These are phyloP conservation scores for Oasisia sp. DNA, from an alignment of 2,888 invertebrate genomes.

Conservation along the genomic window DNA sequence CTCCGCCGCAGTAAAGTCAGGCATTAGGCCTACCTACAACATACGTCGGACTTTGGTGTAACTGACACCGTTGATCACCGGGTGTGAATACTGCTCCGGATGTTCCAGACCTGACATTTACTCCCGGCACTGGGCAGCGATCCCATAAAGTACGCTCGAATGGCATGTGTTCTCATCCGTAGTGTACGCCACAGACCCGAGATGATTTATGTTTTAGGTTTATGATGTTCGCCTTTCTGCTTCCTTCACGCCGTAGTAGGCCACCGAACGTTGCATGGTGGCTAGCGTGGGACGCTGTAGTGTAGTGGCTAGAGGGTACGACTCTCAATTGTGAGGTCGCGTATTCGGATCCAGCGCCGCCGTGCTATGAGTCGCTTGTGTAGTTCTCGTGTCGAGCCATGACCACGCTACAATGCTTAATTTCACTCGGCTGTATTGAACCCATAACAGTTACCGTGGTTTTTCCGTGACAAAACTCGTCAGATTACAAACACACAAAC, in stretches of 20 bases:
- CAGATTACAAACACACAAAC: neutral
- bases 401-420: no score
- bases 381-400: no score
- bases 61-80: neutral
- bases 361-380: no score
- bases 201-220: neutral
- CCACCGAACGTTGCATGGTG: no score
- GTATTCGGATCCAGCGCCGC: no score
- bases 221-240: neutral
- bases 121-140: neutral
- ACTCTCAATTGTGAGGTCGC: no score
- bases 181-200: neutral
- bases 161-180: neutral
- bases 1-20: no score
- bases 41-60: neutral
- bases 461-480: neutral
- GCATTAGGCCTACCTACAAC: no score
- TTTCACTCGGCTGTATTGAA: no score
- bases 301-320: no score
- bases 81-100: neutral
- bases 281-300: no score
- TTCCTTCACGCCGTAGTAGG: neutral
- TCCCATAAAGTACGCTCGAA: neutral
- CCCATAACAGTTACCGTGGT: no score
- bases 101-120: neutral